phyloP scores from a whole-genome alignment of 2,888 invertebrate genomes.

The Agonum fuliginosum region DNA sequence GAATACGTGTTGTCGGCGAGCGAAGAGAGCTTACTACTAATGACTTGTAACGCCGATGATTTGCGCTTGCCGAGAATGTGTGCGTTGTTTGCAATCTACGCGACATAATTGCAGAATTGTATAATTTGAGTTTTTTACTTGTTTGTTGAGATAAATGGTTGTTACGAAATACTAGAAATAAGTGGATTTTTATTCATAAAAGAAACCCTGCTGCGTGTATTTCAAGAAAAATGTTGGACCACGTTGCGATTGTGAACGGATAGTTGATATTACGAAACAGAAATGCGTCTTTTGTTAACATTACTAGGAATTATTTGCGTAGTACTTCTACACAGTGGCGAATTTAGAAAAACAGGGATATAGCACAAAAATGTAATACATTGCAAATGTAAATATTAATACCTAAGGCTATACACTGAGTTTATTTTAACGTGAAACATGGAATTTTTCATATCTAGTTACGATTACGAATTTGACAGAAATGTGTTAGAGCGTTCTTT shows the following conservation, averaged over 20 bases:
- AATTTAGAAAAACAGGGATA: no score
- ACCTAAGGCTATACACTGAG: no score
- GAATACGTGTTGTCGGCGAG: conserved; percentile 38
- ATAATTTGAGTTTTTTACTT: background rate
- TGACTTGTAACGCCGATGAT: conserved; percentile 21
- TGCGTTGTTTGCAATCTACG: conserved; percentile 14
- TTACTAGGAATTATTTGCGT: background rate
- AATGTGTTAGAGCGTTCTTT: no score
- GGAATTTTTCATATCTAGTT: no score
- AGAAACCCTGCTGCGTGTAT: background rate
- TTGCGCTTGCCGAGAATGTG: background rate
- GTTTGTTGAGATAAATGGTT: background rate
- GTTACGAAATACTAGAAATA: background rate
- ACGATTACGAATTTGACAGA: no score
- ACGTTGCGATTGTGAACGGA: background rate
- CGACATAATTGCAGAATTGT: background rate
- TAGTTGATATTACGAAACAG: conserved; percentile 8
- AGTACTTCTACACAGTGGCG: no score
- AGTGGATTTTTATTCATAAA: background rate
- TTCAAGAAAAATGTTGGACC: background rate
- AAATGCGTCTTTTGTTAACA: conserved; percentile 7
- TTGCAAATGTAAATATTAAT: no score
- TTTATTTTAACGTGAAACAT: no score
- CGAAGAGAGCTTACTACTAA: conserved; percentile 20
- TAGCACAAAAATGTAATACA: no score